phyloP scores from a whole-genome alignment of 2,888 invertebrate species.

The Erannis defoliaria region DNA sequence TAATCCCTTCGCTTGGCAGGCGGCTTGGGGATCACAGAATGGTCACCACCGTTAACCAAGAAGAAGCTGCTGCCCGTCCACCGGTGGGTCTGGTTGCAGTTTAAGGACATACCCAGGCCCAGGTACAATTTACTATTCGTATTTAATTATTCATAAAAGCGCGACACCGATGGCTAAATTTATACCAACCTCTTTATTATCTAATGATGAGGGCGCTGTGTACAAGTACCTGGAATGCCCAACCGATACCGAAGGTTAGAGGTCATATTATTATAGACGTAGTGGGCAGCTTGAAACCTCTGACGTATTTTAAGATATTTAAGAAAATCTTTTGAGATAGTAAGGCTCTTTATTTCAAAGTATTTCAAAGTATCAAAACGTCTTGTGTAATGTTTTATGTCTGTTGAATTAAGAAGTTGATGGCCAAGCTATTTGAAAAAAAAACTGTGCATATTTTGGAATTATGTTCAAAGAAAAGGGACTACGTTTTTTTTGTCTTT shows the following conservation, averaged over 20 bases:
- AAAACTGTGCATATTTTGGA: no score
- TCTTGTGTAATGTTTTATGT: neutral
- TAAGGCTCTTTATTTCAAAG: constrained; percentile 2
- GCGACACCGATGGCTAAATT: neutral
- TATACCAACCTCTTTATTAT: neutral
- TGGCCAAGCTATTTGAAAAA: no score
- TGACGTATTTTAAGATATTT: neutral
- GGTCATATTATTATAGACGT: constrained; percentile 10
- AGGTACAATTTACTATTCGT: no score
- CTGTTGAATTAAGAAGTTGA: neutral
- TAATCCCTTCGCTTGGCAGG: no score
- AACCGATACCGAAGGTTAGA: constrained; percentile 14
- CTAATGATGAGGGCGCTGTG: constrained; percentile 21
- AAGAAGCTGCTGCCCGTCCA: no score
- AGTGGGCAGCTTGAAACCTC: constrained; percentile 1
- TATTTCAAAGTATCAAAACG: neutral
- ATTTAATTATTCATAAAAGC: no score
- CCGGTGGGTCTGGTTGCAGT: no score
- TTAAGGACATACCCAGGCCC: no score
- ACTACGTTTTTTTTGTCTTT: no score
- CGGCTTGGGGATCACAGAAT: no score
- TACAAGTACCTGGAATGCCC: constrained; percentile 5
- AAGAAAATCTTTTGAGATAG: neutral
- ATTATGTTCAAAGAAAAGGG: no score
- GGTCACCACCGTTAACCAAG: no score